Conservation (phyloP, 2,888 invertebrate species). For the Ochlodes sylvanus region DNA sequence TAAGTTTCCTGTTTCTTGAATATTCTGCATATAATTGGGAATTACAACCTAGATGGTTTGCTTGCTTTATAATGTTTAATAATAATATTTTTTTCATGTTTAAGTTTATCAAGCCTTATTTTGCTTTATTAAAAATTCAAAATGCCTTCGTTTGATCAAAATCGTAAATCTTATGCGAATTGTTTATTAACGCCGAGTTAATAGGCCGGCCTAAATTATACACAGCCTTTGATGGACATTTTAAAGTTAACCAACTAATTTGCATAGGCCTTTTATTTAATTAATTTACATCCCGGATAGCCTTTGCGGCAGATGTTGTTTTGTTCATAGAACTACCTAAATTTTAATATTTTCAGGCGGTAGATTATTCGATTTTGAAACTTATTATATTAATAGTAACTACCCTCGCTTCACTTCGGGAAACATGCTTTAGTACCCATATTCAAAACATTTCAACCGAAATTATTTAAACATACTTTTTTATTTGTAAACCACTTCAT, state of each 20-base stretch:
- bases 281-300: conserved; percentile 31
- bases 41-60: conserved; percentile 36
- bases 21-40: conserved; percentile 44
- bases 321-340: conserved; percentile 22
- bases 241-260: conserved; percentile 39
- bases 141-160: conserved; percentile 8
- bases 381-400: not conserved
- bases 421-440: no score
- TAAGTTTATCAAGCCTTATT: no score
- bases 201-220: conserved; percentile 30
- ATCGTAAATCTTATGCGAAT: conserved; percentile 33
- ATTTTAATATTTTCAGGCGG: conserved; percentile 1
- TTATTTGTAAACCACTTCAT: no score
- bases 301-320: conserved; percentile 23
- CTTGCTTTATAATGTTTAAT: conserved; percentile 16
- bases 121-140: no score
- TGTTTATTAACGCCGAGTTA: conserved; percentile 31
- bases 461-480: no score
- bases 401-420: no score
- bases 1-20: conserved; percentile 30
- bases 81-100: no score
- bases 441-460: no score
- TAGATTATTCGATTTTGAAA: not conserved
- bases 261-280: conserved; percentile 37
- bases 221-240: conserved; percentile 35